Conservation (phyloP, 92 coral and sea anemone genomes). For the Phenganax marumi region DNA sequence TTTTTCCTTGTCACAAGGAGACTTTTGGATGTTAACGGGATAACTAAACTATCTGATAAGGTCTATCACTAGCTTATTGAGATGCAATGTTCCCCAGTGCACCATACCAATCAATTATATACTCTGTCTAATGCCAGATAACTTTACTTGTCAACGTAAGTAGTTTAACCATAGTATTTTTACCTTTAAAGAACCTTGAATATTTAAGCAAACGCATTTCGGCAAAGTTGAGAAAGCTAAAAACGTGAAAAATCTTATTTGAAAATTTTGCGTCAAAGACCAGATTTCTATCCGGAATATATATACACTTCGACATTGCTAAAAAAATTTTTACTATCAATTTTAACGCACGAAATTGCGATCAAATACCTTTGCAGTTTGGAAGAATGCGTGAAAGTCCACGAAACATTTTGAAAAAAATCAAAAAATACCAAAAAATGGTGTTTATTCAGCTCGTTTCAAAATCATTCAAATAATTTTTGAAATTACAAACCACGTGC, state of each 20-base stretch:
- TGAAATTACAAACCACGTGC: background rate
- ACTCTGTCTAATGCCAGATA: constrained; percentile 5
- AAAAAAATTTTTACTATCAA: background rate
- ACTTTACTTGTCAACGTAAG: background rate
- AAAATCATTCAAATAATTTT: constrained; percentile 8
- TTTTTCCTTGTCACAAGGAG: too few relatives aligned
- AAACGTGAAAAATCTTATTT: background rate
- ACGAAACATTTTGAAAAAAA: constrained; percentile 25
- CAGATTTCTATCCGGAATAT: background rate
- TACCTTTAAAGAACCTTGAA: constrained; percentile 23
- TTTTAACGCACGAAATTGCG: background rate
- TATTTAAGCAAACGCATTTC: constrained; percentile 8
- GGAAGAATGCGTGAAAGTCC: constrained; percentile 25
- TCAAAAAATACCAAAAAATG: background rate
- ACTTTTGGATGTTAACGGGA: too few relatives aligned
- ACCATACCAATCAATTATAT: background rate
- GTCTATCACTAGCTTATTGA: background rate
- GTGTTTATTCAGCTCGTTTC: background rate
- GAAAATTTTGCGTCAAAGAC: background rate
- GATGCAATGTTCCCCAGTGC: background rate
- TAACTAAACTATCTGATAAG: too few relatives aligned
- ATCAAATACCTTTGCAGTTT: constrained; percentile 23
- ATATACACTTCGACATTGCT: background rate
- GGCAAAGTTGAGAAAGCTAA: constrained; percentile 14
- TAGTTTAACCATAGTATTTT: background rate